Evolutionary conservation across 1,140 invertebrate genomes (phyloP).

Genomic region (Drosophila grimshawi): DNA sequence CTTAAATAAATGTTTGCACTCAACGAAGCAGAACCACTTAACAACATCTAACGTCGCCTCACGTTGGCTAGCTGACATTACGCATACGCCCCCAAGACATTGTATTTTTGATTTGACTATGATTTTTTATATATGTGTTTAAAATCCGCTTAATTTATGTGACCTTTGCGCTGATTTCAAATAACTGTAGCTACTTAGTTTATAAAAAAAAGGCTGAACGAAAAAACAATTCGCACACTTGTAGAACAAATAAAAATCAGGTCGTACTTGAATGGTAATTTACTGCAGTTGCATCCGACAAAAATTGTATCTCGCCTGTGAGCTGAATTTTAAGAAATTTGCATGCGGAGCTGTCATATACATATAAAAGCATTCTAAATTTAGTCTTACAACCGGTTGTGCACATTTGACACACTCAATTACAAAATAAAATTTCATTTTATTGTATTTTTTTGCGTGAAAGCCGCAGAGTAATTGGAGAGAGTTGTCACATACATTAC

Average conservation of each 20-base stretch:
- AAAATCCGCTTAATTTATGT: slow-evolving; percentile 61
- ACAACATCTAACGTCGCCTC: slow-evolving; percentile 15
- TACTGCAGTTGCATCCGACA: slow-evolving; percentile 52
- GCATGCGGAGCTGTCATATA: slow-evolving; percentile 41
- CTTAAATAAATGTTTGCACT: neutral
- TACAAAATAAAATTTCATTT: slow-evolving; percentile 15
- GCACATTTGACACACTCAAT: slow-evolving; percentile 29
- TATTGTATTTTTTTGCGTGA: neutral
- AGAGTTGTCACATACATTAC: neutral
- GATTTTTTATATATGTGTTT: slow-evolving; percentile 5
- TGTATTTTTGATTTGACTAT: slow-evolving; percentile 4
- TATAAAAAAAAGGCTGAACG: slow-evolving; percentile 6
- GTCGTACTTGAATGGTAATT: slow-evolving; percentile 76
- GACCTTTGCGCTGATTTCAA: slow-evolving; percentile 51
- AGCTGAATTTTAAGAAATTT: slow-evolving; percentile 57
- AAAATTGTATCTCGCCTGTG: slow-evolving; percentile 25
- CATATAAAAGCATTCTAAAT: slow-evolving; percentile 52
- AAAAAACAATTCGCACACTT: slow-evolving; percentile 30
- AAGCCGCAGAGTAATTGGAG: slow-evolving; percentile 4
- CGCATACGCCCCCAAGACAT: slow-evolving; percentile 57
- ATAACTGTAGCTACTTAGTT: slow-evolving; percentile 57
- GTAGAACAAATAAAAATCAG: slow-evolving; percentile 61
- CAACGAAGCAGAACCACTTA: slow-evolving; percentile 16
- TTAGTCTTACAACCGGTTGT: slow-evolving; percentile 49
- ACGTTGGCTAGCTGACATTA: slow-evolving; percentile 32